phyloP scores from a whole-genome alignment of 1,140 invertebrate species.

The Anoplophora glabripennis region DNA sequence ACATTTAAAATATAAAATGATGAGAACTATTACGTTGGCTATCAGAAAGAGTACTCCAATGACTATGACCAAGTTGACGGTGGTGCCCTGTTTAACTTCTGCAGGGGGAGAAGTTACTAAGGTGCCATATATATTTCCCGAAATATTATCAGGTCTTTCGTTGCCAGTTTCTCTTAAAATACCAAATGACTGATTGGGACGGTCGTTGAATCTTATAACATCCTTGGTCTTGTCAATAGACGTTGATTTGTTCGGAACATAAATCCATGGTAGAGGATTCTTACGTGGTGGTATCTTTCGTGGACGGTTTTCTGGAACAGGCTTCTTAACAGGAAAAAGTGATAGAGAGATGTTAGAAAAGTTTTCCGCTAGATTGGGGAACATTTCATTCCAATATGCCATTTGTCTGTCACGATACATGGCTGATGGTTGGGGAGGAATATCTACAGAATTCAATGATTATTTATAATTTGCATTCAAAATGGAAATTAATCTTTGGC shows the following conservation, averaged over 20 bases:
- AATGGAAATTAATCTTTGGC: background rate
- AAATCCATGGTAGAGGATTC: slow-evolving; percentile 20
- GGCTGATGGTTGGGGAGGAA: slow-evolving; percentile 61
- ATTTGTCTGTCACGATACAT: slow-evolving; percentile 65
- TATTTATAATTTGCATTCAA: background rate
- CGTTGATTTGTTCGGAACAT: background rate
- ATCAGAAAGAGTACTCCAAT: slow-evolving; percentile 63
- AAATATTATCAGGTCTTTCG: slow-evolving; percentile 12
- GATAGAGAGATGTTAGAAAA: background rate
- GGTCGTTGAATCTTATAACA: slow-evolving; percentile 26
- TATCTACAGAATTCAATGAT: slow-evolving; percentile 53
- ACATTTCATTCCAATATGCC: slow-evolving; percentile 69
- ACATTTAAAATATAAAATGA: slow-evolving; percentile 74
- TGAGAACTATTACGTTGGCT: slow-evolving; percentile 76
- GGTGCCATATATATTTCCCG: slow-evolving; percentile 5
- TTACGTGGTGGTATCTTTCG: slow-evolving; percentile 6
- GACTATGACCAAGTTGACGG: slow-evolving; percentile 24
- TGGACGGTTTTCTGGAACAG: slow-evolving; percentile 1
- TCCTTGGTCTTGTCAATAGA: background rate
- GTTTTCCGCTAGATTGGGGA: slow-evolving; percentile 58
- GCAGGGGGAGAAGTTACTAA: slow-evolving; percentile 11
- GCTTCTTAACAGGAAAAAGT: slow-evolving; percentile 9
- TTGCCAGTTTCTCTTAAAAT: slow-evolving; percentile 6
- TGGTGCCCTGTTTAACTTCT: slow-evolving; percentile 45
- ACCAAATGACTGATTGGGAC: slow-evolving; percentile 12